Percentiles rank a stretch among this genome's conserved stretches.
phyloP scores from a whole-genome alignment of 2,113 vertebrate species.

The Hymenochirus boettgeri region DNA sequence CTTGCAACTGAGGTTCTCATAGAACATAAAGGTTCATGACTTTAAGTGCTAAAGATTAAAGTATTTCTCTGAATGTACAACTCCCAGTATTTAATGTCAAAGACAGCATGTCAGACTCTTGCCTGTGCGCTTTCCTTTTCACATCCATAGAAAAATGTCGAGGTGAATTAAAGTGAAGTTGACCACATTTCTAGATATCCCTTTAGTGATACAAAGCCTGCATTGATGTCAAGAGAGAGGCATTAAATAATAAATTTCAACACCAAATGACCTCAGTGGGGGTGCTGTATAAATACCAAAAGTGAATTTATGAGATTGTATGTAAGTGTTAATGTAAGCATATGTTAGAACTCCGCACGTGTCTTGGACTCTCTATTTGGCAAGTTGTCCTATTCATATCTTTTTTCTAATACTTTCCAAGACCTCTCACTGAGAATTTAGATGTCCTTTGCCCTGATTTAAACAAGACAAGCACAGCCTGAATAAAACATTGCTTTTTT shows the following conservation, averaged over 20 bases:
- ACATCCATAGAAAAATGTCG: not conserved
- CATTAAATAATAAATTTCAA: conserved; percentile 4
- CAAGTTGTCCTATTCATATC: too few relatives aligned
- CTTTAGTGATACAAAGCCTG: not conserved
- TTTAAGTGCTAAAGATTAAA: too few relatives aligned
- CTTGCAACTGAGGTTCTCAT: too few relatives aligned
- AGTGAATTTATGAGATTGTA: not conserved
- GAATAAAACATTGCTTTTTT: too few relatives aligned
- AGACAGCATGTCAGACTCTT: not conserved
- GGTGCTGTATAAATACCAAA: not conserved
- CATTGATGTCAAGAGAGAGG: conserved; percentile 3
- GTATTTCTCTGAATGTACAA: too few relatives aligned
- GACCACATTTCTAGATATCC: conserved; percentile 1
- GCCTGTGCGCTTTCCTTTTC: not conserved
- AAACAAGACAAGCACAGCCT: too few relatives aligned
- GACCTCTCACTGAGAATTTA: too few relatives aligned
- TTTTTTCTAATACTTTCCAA: too few relatives aligned
- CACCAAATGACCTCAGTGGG: not conserved
- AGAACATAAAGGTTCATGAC: too few relatives aligned
- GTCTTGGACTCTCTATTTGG: not conserved
- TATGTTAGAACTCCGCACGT: not conserved
- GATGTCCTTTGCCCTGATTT: too few relatives aligned
- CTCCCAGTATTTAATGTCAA: not conserved
- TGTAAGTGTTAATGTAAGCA: not conserved
- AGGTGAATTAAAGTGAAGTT: not conserved